Evolutionary conservation across 2,888 invertebrate species (phyloP).

Genomic region (Brachylomia viminalis): DNA sequence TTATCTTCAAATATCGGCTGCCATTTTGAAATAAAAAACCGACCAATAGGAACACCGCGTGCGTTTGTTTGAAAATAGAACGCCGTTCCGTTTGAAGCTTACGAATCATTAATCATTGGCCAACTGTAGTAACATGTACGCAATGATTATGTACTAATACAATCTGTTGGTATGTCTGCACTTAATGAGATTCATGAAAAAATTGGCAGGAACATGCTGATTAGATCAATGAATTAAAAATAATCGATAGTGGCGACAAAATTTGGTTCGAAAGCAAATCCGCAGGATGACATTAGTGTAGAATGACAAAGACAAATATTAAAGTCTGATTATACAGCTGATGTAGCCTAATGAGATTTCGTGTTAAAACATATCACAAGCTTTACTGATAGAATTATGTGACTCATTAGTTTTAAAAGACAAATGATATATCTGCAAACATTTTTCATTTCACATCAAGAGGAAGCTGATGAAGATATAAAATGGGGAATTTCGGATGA

Average conservation of each 20-base stretch:
- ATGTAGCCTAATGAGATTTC: conserved; percentile 63
- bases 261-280: conserved; percentile 10
- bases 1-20: conserved; percentile 86
- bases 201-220: conserved; percentile 8
- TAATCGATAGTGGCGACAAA: conserved; percentile 6
- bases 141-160: conserved; percentile 69
- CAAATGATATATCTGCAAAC: conserved; percentile 64
- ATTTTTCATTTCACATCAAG: conserved; percentile 65
- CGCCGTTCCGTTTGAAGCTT: conserved; percentile 78
- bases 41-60: conserved; percentile 80
- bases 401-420: conserved; percentile 67
- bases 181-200: conserved; percentile 43
- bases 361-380: conserved; percentile 62
- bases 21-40: conserved; percentile 85
- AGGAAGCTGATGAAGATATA: conserved; percentile 59
- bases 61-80: conserved; percentile 86
- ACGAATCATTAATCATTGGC: conserved; percentile 85
- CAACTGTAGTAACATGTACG: conserved; percentile 70
- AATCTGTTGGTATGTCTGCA: conserved; percentile 48
- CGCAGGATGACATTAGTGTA: conserved; percentile 33
- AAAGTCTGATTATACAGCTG: conserved; percentile 60
- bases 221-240: conserved; percentile 3
- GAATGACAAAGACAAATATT: conserved; percentile 57
- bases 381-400: conserved; percentile 68
- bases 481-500: conserved; percentile 53